Evolutionary conservation across 2,113 vertebrate genomes (phyloP), one percentile per base, ranked within the genome.

Genomic region (Phoenicopterus ruber): DNA sequence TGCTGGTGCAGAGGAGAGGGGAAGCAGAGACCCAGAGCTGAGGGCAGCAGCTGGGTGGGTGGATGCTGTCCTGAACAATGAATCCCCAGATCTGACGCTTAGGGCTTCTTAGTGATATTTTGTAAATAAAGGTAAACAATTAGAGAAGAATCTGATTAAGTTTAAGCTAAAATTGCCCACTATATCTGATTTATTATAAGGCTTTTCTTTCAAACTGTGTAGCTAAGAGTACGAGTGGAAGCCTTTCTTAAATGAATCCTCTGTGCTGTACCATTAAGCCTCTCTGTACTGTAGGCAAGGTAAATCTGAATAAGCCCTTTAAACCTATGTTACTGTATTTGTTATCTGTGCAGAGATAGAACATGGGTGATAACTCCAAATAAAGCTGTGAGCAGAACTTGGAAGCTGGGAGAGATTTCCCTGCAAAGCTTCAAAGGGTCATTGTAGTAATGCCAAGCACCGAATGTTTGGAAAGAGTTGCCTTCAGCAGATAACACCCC

Each of bases 371-470:
- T 63, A 76, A 61, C 18, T 82, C 26, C 57, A 76, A 95, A 84
- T 74, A 76, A 93, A 94, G 65, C 57, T 79, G 83, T 65, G 70
- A 57, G 57, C 61, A 95, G 77, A 72, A 63, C 49, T 34, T 94
- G 40, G 89, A 91, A 89, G 38, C 52, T 61, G 61, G 38, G 65
- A 71, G 52, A 91, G 52, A 82, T 76, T 82, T 79, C 61, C 52
- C 61, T 72, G 89, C n/a, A 89, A 66, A 91, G 17, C 77, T 93
- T 90, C 91, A 94, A 93, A 95, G 81, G 46, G 21, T 89, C 50
- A 11, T 16, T 92, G 63, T 10, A 31, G 25, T 70, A 77, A 82
- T 47, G n/a, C 67, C 80, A 78, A 67, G 34, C 26, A 17, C 70
- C 82, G 36, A 57, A 52, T 65, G 59, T 95, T 94, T 96, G 50